phyloP scores from a whole-genome alignment of 2,113 vertebrate genomes.

The Brevimyrus niger region DNA sequence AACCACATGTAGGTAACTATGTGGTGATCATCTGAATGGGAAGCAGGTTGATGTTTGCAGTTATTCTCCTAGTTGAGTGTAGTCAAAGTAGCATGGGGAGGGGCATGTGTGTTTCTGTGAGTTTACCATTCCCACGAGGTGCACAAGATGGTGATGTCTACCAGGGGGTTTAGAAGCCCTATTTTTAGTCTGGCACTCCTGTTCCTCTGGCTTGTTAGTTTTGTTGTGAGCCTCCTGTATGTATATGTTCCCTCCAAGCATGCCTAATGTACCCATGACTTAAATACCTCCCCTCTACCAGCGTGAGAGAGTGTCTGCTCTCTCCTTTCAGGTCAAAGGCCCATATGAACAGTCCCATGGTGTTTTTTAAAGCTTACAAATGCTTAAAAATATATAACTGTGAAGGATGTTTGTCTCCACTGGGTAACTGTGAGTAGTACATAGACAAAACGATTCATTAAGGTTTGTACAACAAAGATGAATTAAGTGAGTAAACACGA shows the following conservation, averaged over 20 bases:
- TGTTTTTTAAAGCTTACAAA: not conserved
- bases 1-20: not conserved
- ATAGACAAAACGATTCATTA: not conserved
- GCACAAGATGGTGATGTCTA: not conserved
- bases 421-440: not conserved
- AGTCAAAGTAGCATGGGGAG: not conserved
- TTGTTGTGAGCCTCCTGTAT: not conserved
- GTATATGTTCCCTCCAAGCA: not conserved
- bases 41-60: not conserved
- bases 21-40: not conserved
- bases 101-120: not conserved
- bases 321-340: not conserved
- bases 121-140: not conserved
- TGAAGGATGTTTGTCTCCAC: not conserved
- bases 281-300: not conserved
- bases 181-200: not conserved
- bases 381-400: not conserved
- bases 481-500: not conserved
- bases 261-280: not conserved
- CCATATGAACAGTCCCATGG: not conserved
- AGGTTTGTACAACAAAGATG: not conserved
- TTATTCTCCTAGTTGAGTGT: not conserved
- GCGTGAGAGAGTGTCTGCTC: not conserved
- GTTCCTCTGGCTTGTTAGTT: not conserved
- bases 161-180: not conserved